Base-by-base conservation (phyloP, 2,888 invertebrate genomes). In the Leptogaster cylindrica region DNA sequence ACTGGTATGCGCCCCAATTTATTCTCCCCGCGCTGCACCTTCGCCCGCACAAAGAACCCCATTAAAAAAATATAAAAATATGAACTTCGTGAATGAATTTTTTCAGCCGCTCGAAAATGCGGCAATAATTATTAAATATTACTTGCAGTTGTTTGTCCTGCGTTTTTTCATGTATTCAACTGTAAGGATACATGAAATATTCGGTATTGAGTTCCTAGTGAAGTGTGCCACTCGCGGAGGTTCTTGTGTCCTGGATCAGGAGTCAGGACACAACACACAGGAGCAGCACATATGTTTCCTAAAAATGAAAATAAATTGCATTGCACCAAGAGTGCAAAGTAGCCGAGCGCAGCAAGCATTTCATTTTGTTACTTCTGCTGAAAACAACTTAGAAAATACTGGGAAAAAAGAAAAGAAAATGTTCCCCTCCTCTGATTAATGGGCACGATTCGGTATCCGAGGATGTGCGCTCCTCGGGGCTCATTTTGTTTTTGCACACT, bases 381-480 rank as follows among this genome's bases (percentile, higher is more conserved):
- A 55, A 36, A 55, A n/a, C n/a, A n/a, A 55, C 23, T 36, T 44
- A 4, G 7, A 44, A 44, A 44, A 16, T 10, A 44, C 4, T 20
- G 44, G 20, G 20, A 44, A 44, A 12, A 20, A 46, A 12, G 25
- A 46, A 20, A 20, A 46, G 46, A 20, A 46, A 46, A 23, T 55
- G 8, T 4, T 36, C 12, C 55, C 12, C 55, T 36, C n/a, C 23
- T 1, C 55, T 36, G 36, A n/a, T 16, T 2, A 14, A 16, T 10
- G n/a, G n/a, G 25, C 10, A 46, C 25, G n/a, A n/a, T n/a, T n/a
- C n/a, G n/a, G n/a, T n/a, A n/a, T n/a, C n/a, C n/a, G n/a, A n/a
- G n/a, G n/a, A 55, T 55, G 36, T 55, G 23, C 39, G 39, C 18
- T 55, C 16, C 39, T 39, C 23, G 39, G 23, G 55, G 55, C 55